Evolutionary conservation across 2,888 invertebrate genomes (phyloP), one percentile per base, ranked within the genome.

Genomic region (Polymixis lichenea): DNA sequence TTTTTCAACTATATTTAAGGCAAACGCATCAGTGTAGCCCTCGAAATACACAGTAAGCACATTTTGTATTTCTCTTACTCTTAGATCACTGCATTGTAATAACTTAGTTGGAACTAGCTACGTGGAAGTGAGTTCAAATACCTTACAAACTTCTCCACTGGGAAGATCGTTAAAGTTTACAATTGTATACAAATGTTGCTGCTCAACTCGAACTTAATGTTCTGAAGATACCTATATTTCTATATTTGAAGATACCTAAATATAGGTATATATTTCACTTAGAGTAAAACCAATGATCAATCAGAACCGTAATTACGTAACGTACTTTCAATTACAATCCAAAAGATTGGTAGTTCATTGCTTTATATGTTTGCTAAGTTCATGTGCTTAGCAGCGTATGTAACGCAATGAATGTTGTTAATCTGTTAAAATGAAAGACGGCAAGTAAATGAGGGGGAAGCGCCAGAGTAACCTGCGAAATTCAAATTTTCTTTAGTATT

Each of bases 11-110:
- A 64, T 60, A 32, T 67, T 51, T 74, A 74, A 43, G 43, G 43
- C 43, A 11, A 43, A 43, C 9, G 43, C 38, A 38, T 38, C 38
- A 38, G 38, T 38, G 38, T 38, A 38, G 38, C 6, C 38, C 38
- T 38, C 38, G 6, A 60, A 62, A 46, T 64, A 32, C 25, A 64
- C 80, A 81, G 25, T 32, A 28, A 74, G 28, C 19, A 19, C 64
- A 58, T 60, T 66, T 67, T 25, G 53, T 49, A 56, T 69, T 69
- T 69, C 32, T 78, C n/a, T 82, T 58, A 68, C 38, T 77, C 15
- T 38, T 22, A 65, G 25, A 83, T 80, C 65, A 77, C 28, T 83
- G 68, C 56, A 77, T 83, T 77, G 77, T 83, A 80, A 80, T 77
- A 79, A 83, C 69, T 78, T 83, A 62, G 67, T 68, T 58, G 46